These are phyloP conservation scores for Therioaphis trifolii DNA, from an alignment of 2,888 invertebrate species.

Conservation along the genomic window DNA sequence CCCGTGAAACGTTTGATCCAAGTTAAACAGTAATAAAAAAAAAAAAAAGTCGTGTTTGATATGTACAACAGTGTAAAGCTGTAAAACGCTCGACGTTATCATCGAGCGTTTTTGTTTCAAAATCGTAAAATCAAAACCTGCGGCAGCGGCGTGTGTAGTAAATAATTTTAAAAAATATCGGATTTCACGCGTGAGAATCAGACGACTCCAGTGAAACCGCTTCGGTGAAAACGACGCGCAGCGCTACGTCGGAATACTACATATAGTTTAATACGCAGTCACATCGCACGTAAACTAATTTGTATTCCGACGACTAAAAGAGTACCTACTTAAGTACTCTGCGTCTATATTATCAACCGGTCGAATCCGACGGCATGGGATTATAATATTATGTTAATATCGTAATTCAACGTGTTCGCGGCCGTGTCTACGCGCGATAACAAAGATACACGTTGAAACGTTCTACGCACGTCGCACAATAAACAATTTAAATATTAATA, in stretches of 20 bases:
- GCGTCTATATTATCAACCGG: too few species aligned
- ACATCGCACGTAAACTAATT: neutral
- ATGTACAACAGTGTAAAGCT: neutral
- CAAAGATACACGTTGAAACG: neutral
- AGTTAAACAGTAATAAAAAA: neutral
- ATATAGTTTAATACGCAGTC: too few species aligned
- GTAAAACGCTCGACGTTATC: neutral
- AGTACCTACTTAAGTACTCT: neutral
- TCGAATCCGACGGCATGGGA: too few species aligned
- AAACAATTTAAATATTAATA: slow-evolving; percentile 44
- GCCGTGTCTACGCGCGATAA: neutral
- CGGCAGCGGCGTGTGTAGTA: neutral
- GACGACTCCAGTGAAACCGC: slow-evolving; percentile 31
- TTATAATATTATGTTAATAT: neutral
- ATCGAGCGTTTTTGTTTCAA: neutral
- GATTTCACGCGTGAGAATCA: slow-evolving; percentile 40
- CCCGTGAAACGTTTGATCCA: neutral
- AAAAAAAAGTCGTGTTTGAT: too few species aligned
- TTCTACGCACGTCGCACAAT: slow-evolving; percentile 35
- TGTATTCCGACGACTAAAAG: neutral
- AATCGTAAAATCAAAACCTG: neutral
- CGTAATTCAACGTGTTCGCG: neutral
- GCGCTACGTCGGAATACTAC: too few species aligned
- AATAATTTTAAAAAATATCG: neutral
- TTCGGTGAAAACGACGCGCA: neutral